These are phyloP conservation scores for Drosophila oshimai DNA, from an alignment of 1,140 invertebrate species.

Conservation along the genomic window DNA sequence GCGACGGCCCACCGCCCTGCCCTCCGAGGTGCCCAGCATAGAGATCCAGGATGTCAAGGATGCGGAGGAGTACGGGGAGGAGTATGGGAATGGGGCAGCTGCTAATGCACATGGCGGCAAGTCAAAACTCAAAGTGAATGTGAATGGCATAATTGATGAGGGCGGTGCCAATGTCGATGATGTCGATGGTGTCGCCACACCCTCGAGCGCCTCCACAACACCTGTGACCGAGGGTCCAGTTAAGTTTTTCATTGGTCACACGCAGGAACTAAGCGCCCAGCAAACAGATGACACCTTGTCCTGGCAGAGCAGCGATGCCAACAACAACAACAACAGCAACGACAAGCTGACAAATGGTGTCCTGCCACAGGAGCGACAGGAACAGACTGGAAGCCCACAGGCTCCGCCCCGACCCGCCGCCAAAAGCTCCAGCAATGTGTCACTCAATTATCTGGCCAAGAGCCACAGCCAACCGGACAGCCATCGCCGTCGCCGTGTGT, in stretches of 20 bases:
- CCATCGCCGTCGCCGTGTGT: constrained; percentile 50
- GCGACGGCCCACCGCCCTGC: constrained; percentile 71
- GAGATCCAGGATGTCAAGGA: constrained; percentile 16
- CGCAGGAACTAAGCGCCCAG: constrained; percentile 60
- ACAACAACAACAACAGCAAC: constrained; percentile 42
- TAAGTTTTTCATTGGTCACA: constrained; percentile 80
- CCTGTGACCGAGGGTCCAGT: constrained; percentile 50
- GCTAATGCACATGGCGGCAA: constrained; percentile 26
- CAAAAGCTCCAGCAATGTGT: constrained; percentile 61
- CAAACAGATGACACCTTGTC: constrained; percentile 66
- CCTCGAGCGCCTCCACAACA: constrained; percentile 21
- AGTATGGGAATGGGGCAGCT: neutral
- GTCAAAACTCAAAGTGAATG: constrained; percentile 68
- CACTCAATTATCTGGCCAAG: constrained; percentile 68
- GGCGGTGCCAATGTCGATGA: constrained; percentile 19
- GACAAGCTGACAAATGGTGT: constrained; percentile 50
- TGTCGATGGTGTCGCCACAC: constrained; percentile 33
- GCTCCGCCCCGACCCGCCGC: constrained; percentile 29
- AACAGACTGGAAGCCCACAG: neutral
- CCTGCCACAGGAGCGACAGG: constrained; percentile 38
- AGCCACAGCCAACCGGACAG: constrained; percentile 38
- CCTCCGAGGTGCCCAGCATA: constrained; percentile 60
- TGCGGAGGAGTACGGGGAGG: neutral
- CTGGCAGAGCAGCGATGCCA: constrained; percentile 59
- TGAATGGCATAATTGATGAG: constrained; percentile 77